Percentiles rank a stretch among this genome's conserved stretches.
These are phyloP conservation scores for Nothocercus nigrocapillus DNA, from an alignment of 2,113 vertebrate genomes.

Conservation along the genomic window DNA sequence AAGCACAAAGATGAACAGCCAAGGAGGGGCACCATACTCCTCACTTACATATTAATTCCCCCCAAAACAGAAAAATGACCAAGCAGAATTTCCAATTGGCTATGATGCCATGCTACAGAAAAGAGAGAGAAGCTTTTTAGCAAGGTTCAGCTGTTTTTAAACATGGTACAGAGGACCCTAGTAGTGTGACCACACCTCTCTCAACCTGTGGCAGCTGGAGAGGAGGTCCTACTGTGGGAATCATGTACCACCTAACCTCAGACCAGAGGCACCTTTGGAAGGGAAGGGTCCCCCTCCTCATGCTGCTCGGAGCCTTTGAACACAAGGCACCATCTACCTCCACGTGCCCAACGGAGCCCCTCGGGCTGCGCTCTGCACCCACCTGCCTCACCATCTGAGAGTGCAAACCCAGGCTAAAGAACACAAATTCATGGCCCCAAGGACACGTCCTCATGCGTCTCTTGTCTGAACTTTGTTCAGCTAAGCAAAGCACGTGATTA, in stretches of 20 bases:
- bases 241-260: not conserved
- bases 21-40: not conserved
- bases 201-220: not conserved
- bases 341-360: not conserved
- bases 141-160: not conserved
- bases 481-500: not conserved
- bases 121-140: not conserved
- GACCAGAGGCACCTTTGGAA: not conserved
- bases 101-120: not conserved
- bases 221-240: not conserved
- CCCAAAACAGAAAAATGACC: not conserved
- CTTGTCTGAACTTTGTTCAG: not conserved
- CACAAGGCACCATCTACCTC: fast-evolving
- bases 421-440: too few relatives aligned
- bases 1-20: not conserved
- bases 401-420: not conserved
- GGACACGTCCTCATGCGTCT: not conserved
- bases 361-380: not conserved
- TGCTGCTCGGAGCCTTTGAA: not conserved
- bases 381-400: not conserved
- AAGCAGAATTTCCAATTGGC: not conserved
- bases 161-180: not conserved
- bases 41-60: not conserved
- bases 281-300: not conserved
- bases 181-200: not conserved